Evolutionary conservation across 2,888 invertebrate species (phyloP).

Genomic region (Glyphotaelius pellucidus): DNA sequence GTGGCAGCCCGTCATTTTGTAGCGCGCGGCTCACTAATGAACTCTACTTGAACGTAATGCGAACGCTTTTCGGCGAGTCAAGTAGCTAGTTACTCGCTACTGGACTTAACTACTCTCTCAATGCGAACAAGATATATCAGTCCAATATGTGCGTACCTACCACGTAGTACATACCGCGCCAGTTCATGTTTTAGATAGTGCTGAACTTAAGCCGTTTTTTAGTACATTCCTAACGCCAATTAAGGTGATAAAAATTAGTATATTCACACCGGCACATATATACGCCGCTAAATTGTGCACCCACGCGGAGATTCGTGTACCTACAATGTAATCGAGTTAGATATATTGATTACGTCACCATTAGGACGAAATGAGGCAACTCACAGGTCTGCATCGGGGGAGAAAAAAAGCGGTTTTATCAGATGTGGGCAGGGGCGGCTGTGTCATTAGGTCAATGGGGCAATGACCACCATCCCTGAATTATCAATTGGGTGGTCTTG

Average conservation of each 20-base stretch:
- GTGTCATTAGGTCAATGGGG: too few relatives aligned
- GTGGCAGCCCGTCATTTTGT: too few relatives aligned
- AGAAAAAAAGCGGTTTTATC: background rate
- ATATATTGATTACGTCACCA: conserved; percentile 44
- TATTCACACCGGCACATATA: background rate
- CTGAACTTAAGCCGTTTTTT: background rate
- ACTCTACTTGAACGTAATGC: too few relatives aligned
- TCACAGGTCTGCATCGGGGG: background rate
- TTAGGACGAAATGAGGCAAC: background rate
- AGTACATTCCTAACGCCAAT: background rate
- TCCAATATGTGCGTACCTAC: too few relatives aligned
- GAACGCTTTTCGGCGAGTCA: too few relatives aligned
- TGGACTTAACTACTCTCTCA: too few relatives aligned
- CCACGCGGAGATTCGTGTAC: background rate
- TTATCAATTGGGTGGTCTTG: too few relatives aligned
- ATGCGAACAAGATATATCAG: too few relatives aligned
- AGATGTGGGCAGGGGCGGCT: background rate
- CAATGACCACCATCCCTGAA: too few relatives aligned
- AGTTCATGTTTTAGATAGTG: background rate
- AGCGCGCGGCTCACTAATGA: too few relatives aligned
- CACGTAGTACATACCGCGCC: too few relatives aligned
- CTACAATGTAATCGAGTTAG: conserved; percentile 1
- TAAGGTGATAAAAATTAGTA: background rate
- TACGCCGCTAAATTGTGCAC: background rate
- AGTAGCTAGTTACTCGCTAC: too few relatives aligned